phyloP scores from a whole-genome alignment of 2,797 vertebrate species.

The Carduelis carduelis region DNA sequence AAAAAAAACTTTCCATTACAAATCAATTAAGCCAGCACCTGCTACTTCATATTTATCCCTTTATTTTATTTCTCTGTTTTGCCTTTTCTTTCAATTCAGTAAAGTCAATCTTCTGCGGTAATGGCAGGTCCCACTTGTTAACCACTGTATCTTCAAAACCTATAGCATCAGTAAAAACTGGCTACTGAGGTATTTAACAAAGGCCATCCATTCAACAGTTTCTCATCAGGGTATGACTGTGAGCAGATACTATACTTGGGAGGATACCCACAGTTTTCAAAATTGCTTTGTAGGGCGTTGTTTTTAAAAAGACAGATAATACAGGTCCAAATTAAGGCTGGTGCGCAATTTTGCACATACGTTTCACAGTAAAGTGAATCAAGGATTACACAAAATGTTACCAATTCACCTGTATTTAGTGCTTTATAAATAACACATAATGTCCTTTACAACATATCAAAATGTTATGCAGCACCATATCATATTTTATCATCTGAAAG shows the following conservation, averaged over 20 bases:
- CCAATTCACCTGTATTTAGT: background rate
- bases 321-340: background rate
- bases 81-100: background rate
- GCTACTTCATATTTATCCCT: background rate
- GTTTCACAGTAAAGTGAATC: background rate
- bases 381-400: background rate
- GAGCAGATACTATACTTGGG: background rate
- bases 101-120: background rate
- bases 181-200: background rate
- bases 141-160: background rate
- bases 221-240: background rate
- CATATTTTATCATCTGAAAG: background rate
- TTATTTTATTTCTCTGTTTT: background rate
- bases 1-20: constrained; percentile 36
- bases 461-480: background rate
- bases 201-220: background rate
- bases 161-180: background rate
- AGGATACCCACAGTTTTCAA: background rate
- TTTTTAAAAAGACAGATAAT: background rate
- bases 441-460: background rate
- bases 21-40: constrained; percentile 10
- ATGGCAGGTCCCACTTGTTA: background rate
- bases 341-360: background rate
- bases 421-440: background rate
- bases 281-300: background rate